phyloP scores from a whole-genome alignment of 2,797 vertebrate genomes.

The Cephalopachus bancanus region DNA sequence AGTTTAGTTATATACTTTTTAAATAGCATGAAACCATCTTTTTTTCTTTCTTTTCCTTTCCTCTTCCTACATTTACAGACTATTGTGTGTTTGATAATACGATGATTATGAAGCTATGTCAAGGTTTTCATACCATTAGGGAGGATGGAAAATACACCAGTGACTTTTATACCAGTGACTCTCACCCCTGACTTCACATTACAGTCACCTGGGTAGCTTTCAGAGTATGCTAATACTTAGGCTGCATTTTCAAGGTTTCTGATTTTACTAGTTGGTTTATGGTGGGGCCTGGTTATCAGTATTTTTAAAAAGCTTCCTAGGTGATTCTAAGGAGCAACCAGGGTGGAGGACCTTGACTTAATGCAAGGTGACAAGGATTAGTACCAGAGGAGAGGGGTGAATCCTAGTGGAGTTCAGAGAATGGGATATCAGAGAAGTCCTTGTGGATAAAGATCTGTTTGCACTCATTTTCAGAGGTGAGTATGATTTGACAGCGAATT shows the following conservation, averaged over 20 bases:
- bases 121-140: neutral
- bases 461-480: neutral
- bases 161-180: neutral
- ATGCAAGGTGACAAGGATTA: neutral
- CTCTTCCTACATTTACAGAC: neutral
- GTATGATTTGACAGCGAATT: neutral
- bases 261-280: neutral
- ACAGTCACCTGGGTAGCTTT: neutral
- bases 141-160: neutral
- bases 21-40: neutral
- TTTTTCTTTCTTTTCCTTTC: neutral
- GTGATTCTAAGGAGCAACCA: neutral
- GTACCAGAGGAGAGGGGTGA: neutral
- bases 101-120: neutral
- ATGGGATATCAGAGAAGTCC: neutral
- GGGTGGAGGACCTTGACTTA: neutral
- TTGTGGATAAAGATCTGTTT: neutral
- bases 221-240: neutral
- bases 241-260: slow-evolving; percentile 1
- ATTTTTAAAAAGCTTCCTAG: slow-evolving; percentile 7
- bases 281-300: slow-evolving; percentile 12
- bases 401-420: slow-evolving; percentile 3
- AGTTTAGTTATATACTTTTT: neutral
- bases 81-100: neutral
- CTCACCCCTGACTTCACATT: neutral